phyloP scores from a whole-genome alignment of 2,797 vertebrate species.

The Pipistrellus pygmaeus region DNA sequence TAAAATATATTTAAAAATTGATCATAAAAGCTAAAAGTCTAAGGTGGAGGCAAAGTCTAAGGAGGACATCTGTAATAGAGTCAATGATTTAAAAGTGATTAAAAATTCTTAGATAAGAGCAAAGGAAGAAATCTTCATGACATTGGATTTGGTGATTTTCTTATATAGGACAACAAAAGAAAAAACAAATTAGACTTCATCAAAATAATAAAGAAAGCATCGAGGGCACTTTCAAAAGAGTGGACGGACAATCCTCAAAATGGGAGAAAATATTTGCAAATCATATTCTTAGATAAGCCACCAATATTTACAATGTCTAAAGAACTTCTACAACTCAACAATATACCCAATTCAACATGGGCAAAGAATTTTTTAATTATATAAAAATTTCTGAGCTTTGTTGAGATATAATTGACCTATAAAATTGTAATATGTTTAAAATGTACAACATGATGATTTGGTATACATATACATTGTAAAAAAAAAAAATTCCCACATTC shows the following conservation, averaged over 20 bases:
- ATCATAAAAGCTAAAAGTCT: not conserved
- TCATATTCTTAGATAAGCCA: not conserved
- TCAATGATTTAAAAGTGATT: not conserved
- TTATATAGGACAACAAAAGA: not conserved
- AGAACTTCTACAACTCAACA: slow-evolving; percentile 32
- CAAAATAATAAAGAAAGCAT: not conserved
- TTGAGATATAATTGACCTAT: not conserved
- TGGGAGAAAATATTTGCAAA: slow-evolving; percentile 37
- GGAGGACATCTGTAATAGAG: not conserved
- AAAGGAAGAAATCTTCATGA: slow-evolving; percentile 13
- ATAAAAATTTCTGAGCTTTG: not conserved
- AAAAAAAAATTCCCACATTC: not conserved
- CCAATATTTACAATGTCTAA: not conserved
- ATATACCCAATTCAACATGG: not conserved
- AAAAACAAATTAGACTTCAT: not conserved
- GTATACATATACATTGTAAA: not conserved
- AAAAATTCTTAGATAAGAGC: slow-evolving; percentile 6
- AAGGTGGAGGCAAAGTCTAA: not conserved
- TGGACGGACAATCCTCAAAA: not conserved
- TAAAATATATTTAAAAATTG: not conserved
- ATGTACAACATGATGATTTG: not conserved
- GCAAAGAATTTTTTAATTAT: slow-evolving; percentile 2
- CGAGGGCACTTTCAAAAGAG: not conserved
- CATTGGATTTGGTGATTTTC: not conserved
- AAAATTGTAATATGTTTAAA: not conserved